Conservation (phyloP, 2,888 invertebrate genomes). For the Andricus quercusramuli region DNA sequence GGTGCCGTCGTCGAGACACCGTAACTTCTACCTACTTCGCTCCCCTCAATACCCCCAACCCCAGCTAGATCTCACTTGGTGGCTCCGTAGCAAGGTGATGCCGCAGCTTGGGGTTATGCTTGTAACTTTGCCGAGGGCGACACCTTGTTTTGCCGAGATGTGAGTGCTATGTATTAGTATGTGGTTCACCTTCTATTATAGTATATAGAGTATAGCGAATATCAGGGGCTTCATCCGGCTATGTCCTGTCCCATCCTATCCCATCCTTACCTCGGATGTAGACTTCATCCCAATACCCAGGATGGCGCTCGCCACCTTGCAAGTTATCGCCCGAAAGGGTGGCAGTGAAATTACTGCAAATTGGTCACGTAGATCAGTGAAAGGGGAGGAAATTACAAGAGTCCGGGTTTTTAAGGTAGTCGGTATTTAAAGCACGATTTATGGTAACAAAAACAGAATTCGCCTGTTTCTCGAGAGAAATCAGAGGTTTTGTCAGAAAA, state of each 20-base stretch:
- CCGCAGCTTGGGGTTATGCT: conserved; percentile 49
- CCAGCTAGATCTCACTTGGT: conserved; percentile 49
- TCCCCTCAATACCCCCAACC: conserved; percentile 51
- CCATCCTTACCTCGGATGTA: background rate
- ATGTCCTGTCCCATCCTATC: background rate
- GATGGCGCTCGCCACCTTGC: background rate
- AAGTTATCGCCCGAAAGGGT: background rate
- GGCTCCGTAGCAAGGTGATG: conserved; percentile 44
- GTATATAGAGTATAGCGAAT: background rate
- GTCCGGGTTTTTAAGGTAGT: background rate
- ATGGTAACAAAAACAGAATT: background rate
- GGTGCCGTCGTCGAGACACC: conserved; percentile 76
- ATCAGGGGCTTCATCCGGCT: background rate
- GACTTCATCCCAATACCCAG: background rate
- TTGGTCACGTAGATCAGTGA: background rate
- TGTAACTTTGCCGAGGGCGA: conserved; percentile 43
- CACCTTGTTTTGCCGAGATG: conserved; percentile 21
- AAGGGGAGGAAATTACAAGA: background rate
- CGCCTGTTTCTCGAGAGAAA: too few relatives aligned
- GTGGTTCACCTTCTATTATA: background rate
- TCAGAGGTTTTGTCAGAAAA: too few relatives aligned
- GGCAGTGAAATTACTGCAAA: conserved; percentile 3
- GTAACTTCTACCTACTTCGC: conserved; percentile 72
- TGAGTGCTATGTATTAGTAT: background rate
- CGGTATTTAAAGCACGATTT: background rate